Conservation (phyloP, 2,113 vertebrate species). For the Oncorhynchus nerka region DNA sequence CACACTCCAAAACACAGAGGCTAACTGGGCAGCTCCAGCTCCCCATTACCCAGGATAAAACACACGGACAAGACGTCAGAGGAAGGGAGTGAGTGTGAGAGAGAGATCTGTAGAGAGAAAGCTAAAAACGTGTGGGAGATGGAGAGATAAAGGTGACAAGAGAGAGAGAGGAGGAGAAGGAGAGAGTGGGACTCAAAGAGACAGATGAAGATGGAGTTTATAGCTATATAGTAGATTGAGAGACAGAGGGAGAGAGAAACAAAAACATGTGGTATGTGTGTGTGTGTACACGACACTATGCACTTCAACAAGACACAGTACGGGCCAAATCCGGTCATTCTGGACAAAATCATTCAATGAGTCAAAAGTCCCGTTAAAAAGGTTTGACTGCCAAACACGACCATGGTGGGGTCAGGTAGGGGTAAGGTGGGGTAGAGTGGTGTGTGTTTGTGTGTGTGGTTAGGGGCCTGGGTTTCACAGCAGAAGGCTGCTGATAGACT, state of each 20-base stretch:
- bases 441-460: neutral
- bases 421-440: neutral
- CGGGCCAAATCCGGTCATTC: neutral
- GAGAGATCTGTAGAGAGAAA: neutral
- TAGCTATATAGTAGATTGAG: too few species aligned
- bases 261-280: constrained; percentile 4
- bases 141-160: constrained; percentile 17
- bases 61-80: neutral
- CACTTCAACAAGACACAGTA: neutral
- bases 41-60: neutral
- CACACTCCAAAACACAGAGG: constrained; percentile 17
- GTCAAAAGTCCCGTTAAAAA: constrained; percentile 24
- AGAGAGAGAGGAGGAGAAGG: constrained; percentile 16
- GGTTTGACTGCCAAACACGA: constrained; percentile 3
- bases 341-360: neutral
- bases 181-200: neutral
- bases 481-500: constrained; percentile 45
- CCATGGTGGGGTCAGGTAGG: constrained; percentile 14
- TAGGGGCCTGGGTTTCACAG: constrained; percentile 31
- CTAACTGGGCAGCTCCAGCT: neutral
- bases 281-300: neutral
- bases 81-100: neutral
- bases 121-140: neutral
- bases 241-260: neutral
- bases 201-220: neutral